A percentile compares a stretch with the other conserved stretches of the same genome.
phyloP scores from a whole-genome alignment of 2,888 invertebrate species.

The Thymelicus sylvestris region DNA sequence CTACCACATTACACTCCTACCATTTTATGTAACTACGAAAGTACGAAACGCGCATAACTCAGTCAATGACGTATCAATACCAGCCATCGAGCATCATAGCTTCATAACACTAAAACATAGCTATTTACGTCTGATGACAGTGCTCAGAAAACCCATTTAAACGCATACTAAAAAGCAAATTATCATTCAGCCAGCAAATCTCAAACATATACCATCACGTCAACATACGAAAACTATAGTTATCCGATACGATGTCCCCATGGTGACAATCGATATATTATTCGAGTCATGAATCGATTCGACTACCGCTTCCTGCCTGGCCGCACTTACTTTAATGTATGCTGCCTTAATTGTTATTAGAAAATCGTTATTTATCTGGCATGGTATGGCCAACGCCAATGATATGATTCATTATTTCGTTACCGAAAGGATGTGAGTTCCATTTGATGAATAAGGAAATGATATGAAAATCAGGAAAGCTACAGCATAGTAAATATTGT shows the following conservation, averaged over 20 bases:
- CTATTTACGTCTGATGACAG: neutral
- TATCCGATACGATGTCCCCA: slow-evolving; percentile 8
- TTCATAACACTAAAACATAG: neutral
- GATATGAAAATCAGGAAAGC: neutral
- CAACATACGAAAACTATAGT: slow-evolving; percentile 30
- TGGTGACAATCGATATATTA: slow-evolving; percentile 49
- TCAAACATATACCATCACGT: slow-evolving; percentile 10
- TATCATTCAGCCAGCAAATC: slow-evolving; percentile 18
- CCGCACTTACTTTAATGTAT: slow-evolving; percentile 47
- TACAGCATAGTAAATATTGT: neutral
- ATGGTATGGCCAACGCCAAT: neutral
- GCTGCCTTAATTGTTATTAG: slow-evolving; percentile 49
- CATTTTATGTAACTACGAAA: too few relatives aligned
- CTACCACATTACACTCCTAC: too few relatives aligned
- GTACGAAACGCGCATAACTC: too few relatives aligned
- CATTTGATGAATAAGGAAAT: slow-evolving; percentile 6
- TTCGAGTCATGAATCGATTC: slow-evolving; percentile 74
- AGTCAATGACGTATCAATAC: neutral
- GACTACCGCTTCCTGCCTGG: slow-evolving; percentile 77
- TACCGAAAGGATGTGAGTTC: slow-evolving; percentile 24
- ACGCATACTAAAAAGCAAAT: slow-evolving; percentile 10
- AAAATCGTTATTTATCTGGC: slow-evolving; percentile 42
- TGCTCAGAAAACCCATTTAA: neutral
- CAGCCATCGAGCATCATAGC: too few relatives aligned
- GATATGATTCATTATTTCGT: slow-evolving; percentile 34